Evolutionary conservation across 2,888 invertebrate genomes (phyloP).

Genomic region (Nemotelus nigrinus): DNA sequence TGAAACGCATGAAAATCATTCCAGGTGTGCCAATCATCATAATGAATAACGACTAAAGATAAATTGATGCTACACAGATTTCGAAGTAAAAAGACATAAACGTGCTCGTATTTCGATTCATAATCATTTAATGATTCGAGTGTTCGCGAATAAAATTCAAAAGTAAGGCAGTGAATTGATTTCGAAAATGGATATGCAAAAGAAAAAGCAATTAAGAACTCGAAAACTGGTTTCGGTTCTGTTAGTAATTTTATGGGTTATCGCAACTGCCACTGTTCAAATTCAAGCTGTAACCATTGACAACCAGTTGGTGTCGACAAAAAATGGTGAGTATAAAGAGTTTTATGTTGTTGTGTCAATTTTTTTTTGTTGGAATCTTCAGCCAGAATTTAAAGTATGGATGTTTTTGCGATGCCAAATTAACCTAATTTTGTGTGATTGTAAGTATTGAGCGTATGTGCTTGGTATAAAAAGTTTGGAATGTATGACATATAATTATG

Average conservation of each 20-base stretch:
- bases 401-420: constrained; percentile 9
- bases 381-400: constrained; percentile 2
- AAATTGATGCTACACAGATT: no score
- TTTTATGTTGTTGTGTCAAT: constrained; percentile 15
- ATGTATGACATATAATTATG: no score
- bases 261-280: constrained; percentile 44
- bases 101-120: no score
- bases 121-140: no score
- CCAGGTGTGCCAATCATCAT: no score
- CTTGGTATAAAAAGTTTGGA: no score
- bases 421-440: constrained; percentile 29
- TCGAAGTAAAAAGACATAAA: no score
- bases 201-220: constrained; percentile 32
- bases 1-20: no score
- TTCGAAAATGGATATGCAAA: constrained; percentile 16
- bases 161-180: background rate
- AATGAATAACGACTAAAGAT: no score
- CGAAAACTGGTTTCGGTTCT: constrained; percentile 48
- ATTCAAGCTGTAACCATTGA: constrained; percentile 59
- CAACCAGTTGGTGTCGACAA: constrained; percentile 62
- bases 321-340: constrained; percentile 61
- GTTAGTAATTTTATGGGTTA: constrained; percentile 48
- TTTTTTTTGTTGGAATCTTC: constrained; percentile 15
- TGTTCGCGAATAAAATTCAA: background rate
- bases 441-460: background rate